Evolutionary conservation across 2,797 vertebrate species (phyloP).

Genomic region (Pseudochirops corinnae): DNA sequence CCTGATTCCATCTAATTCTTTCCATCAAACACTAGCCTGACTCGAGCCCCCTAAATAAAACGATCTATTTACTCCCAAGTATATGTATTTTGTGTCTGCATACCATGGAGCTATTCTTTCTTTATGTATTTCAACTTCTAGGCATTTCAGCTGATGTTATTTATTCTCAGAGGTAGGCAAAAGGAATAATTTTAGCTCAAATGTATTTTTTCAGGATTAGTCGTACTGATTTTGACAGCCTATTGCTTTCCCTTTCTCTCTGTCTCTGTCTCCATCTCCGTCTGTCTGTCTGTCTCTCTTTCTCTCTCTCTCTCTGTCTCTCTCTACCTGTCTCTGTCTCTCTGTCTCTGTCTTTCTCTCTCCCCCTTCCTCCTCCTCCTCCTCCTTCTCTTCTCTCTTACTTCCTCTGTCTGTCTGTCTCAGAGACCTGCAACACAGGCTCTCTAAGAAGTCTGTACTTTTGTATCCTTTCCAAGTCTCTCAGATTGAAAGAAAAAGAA

Average conservation of each 20-base stretch:
- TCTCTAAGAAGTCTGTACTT: background rate
- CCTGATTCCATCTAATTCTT: constrained; percentile 12
- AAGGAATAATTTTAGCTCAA: constrained; percentile 4
- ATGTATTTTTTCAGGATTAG: background rate
- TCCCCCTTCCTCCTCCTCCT: too few species aligned
- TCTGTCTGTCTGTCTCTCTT: background rate
- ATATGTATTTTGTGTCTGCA: background rate
- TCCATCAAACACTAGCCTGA: constrained; percentile 27
- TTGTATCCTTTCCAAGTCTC: background rate
- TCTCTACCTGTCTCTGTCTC: background rate
- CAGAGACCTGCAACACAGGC: background rate
- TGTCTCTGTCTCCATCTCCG: background rate
- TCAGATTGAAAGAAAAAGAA: background rate
- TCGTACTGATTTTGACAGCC: background rate
- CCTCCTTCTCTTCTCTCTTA: background rate
- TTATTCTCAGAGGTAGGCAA: constrained; percentile 29
- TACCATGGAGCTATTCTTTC: constrained; percentile 50
- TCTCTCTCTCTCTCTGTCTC: background rate
- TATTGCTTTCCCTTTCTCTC: background rate
- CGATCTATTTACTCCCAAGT: background rate
- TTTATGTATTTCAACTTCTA: constrained; percentile 49
- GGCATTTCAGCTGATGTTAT: constrained; percentile 11
- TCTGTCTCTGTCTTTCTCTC: too few species aligned
- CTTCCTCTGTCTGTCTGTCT: background rate
- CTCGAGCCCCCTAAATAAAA: constrained; percentile 27